phyloP scores from a whole-genome alignment of 2,797 vertebrate species.

The Nannoperca obscura region DNA sequence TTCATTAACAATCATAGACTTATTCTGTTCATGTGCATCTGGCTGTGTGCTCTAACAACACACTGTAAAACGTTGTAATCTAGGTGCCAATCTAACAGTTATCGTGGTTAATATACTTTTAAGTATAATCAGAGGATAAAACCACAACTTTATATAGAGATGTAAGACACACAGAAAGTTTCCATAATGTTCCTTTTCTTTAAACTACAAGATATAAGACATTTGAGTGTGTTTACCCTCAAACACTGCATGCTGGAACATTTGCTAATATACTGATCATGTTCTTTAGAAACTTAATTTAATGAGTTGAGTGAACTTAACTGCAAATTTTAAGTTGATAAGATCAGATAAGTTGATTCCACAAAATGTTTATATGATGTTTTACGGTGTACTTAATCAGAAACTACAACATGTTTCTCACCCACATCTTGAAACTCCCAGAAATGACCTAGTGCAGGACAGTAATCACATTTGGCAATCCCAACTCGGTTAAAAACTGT shows the following conservation, averaged over 20 bases:
- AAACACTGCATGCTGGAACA: not conserved
- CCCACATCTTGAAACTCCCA: not conserved
- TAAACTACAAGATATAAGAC: not conserved
- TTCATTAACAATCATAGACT: not conserved
- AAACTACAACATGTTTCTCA: not conserved
- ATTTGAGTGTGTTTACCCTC: not conserved
- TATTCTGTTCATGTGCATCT: too few relatives aligned
- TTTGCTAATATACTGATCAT: not conserved
- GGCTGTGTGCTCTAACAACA: not conserved
- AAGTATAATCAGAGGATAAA: not conserved
- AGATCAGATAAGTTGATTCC: not conserved
- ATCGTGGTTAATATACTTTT: not conserved
- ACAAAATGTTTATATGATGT: not conserved
- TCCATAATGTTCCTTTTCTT: not conserved
- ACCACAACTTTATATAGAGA: not conserved
- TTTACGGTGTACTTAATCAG: not conserved
- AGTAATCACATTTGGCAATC: not conserved
- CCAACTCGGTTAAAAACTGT: not conserved
- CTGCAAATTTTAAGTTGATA: too few relatives aligned
- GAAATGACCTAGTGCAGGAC: not conserved
- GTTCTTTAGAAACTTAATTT: not conserved
- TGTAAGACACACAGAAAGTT: not conserved
- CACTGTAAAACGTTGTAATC: not conserved
- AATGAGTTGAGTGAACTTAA: not conserved
- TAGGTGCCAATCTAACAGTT: not conserved